phyloP scores from a whole-genome alignment of 2,113 vertebrate species.

The Theristicus caerulescens region DNA sequence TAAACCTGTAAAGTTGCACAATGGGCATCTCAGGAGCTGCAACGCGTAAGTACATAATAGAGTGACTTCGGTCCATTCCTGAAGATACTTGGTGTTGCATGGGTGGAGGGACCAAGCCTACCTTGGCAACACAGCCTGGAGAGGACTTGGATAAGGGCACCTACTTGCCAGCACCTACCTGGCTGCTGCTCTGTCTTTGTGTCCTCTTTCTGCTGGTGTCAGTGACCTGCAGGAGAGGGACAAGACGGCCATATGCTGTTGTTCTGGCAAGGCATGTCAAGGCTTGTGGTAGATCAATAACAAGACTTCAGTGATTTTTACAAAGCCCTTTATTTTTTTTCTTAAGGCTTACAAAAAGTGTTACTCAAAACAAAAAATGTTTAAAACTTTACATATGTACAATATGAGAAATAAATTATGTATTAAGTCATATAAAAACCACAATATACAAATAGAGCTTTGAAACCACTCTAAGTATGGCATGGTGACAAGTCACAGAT shows the following conservation, averaged over 20 bases:
- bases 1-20: rapidly evolving
- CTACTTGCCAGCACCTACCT: neutral
- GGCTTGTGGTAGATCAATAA: neutral
- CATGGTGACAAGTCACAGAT: conserved; percentile 25
- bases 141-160: neutral
- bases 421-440: conserved; percentile 65
- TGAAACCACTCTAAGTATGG: conserved; percentile 31
- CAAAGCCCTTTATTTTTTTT: conserved; percentile 52
- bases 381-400: conserved; percentile 72
- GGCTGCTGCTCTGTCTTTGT: neutral
- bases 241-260: rapidly evolving
- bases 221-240: neutral
- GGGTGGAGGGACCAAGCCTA: neutral
- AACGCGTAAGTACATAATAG: rapidly evolving
- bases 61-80: neutral
- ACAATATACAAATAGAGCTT: conserved; percentile 75
- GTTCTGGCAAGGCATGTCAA: neutral
- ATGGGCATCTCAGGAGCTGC: neutral
- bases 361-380: neutral
- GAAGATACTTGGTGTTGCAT: rapidly evolving
- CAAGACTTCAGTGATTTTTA: neutral
- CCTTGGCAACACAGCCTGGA: neutral
- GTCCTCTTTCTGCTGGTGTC: neutral
- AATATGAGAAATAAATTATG: conserved; percentile 78
- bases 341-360: conserved; percentile 58